Percentiles rank a stretch among this genome's conserved stretches.
Conservation (phyloP, 2,797 vertebrate species). For the Diplodus sargus region DNA sequence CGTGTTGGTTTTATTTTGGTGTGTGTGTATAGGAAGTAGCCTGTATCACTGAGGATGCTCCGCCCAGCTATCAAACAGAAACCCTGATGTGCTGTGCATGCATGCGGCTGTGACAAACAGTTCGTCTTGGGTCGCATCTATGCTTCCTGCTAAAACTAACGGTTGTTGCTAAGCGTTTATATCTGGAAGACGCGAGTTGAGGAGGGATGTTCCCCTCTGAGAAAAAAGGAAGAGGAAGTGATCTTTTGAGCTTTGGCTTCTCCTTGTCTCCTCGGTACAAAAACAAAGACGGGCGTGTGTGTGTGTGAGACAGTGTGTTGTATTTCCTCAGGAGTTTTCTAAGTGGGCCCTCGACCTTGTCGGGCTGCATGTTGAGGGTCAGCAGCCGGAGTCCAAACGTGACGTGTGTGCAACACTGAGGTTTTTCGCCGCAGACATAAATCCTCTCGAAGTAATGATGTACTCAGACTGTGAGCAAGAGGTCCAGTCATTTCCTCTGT, state of each 20-base stretch:
- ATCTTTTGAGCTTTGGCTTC: slow-evolving; percentile 34
- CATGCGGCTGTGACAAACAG: neutral
- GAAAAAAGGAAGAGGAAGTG: slow-evolving; percentile 70
- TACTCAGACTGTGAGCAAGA: slow-evolving; percentile 8
- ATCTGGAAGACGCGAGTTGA: slow-evolving; percentile 19
- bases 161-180: slow-evolving; percentile 4
- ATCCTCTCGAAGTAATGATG: neutral
- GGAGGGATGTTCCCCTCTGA: slow-evolving; percentile 34
- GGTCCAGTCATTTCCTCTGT: slow-evolving; percentile 15
- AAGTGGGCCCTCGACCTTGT: slow-evolving; percentile 62
- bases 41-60: slow-evolving; percentile 11
- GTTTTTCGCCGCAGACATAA: neutral
- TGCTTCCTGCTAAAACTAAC: neutral
- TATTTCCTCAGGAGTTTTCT: slow-evolving; percentile 40
- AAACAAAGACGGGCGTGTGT: slow-evolving; percentile 31
- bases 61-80: neutral
- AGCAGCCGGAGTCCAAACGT: slow-evolving; percentile 12
- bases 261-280: slow-evolving; percentile 27
- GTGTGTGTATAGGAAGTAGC: neutral
- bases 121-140: neutral
- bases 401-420: neutral
- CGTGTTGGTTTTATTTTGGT: neutral
- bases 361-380: slow-evolving; percentile 26
- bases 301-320: slow-evolving; percentile 23
- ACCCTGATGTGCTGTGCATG: neutral